Evolutionary conservation across 2,888 invertebrate genomes (phyloP), one percentile per base, ranked within the genome.

Genomic region (Oithona nana): DNA sequence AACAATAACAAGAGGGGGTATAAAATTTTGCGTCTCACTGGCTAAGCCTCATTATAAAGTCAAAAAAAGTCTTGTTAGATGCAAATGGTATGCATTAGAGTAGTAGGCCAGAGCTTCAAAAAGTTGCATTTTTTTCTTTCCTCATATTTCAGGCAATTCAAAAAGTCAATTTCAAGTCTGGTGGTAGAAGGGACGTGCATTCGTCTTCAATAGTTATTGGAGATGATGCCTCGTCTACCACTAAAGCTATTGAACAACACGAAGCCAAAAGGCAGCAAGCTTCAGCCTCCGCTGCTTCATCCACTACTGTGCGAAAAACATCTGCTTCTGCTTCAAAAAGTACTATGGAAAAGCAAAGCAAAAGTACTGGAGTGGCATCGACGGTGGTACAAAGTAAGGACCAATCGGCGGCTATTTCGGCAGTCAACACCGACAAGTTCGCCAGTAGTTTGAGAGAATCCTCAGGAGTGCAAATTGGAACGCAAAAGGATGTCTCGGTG

Each of bases 401-500:
- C 6, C 49, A 39, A 49, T 1, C 50, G 13, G 60, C 60, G 8
- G 28, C 28, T 20, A 28, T 62, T 8, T 24, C 55, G 4, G 62
- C 62, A 8, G 39, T 62, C 29, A 62, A 62, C 28, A 54, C 31
- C 4, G 54, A 62, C 28, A 62, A 62, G 39, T 62, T 62, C 29
- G 62, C 52, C 1, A 62, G 62, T 26, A 62, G 56, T 39, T 48
- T 62, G 6, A 55, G 62, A 26, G 62, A 62, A 29, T 29, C 29
- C 56, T 20, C 30, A 16, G 55, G 29, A 26, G 48, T 48, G 20
- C 48, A 54, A 6, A 55, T 56, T 6, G 56, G 56, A 4, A 30
- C 30, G 8, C 62, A 62, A 28, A 62, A 62, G 28, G 62, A 62
- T 26, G 30, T 62, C 22, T 62, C 62, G 3, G 62, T 62, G n/a